Percentiles rank a stretch among this genome's conserved stretches.
Conservation (phyloP, 1,140 invertebrate species). For the Ceratosolen fusciceps region DNA sequence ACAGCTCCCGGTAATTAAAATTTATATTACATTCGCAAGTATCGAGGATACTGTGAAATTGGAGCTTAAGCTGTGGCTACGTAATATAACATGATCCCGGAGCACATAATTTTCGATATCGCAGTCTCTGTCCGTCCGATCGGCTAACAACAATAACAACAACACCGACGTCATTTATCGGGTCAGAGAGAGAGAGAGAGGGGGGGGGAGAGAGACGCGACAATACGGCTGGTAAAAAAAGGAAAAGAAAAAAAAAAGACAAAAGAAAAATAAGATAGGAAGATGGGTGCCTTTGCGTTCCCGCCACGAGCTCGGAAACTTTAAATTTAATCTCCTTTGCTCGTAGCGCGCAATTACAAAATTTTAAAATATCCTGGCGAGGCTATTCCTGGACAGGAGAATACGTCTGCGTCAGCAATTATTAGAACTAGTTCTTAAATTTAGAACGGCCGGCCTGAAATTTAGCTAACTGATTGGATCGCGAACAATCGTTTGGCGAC, state of each 20-base stretch:
- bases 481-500: no score
- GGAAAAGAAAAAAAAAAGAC: background rate
- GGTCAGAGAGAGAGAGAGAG: background rate
- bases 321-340: conserved; percentile 8
- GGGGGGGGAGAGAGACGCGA: background rate
- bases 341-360: background rate
- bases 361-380: conserved; percentile 5
- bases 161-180: background rate
- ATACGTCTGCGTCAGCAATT: conserved; percentile 2
- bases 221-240: no score
- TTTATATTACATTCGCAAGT: conserved; percentile 10
- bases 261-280: background rate
- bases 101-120: background rate
- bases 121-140: background rate
- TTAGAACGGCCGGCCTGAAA: background rate
- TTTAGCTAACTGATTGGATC: background rate
- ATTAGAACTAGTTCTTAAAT: conserved; percentile 17
- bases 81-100: background rate
- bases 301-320: background rate
- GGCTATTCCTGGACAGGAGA: conserved; percentile 1
- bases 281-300: background rate
- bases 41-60: background rate
- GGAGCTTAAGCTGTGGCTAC: background rate
- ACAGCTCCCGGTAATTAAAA: background rate
- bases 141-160: background rate